phyloP scores from a whole-genome alignment of 2,888 invertebrate genomes.

The Drosophila stalkeri region DNA sequence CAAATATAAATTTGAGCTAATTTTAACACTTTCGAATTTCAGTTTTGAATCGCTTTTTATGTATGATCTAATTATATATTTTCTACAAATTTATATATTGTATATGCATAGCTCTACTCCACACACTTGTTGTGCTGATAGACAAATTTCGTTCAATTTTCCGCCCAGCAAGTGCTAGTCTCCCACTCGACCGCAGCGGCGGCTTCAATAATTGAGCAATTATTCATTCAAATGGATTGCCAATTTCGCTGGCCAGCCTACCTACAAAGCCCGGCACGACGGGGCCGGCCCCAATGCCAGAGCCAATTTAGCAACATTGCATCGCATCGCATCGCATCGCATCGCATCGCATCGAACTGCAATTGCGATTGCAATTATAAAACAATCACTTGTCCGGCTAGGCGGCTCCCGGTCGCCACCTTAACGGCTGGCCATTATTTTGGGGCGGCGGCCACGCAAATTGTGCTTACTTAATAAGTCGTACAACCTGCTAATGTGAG shows the following conservation, averaged over 20 bases:
- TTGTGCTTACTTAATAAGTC: constrained; percentile 85
- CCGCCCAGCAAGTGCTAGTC: constrained; percentile 58
- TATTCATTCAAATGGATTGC: constrained; percentile 84
- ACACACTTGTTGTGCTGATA: constrained; percentile 31
- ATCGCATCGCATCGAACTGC: constrained; percentile 58
- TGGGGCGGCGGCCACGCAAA: constrained; percentile 84
- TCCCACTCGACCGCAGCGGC: constrained; percentile 47
- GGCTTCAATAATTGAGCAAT: constrained; percentile 83
- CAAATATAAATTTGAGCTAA: too few relatives aligned
- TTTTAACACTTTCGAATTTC: background rate
- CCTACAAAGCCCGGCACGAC: constrained; percentile 26
- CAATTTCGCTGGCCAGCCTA: constrained; percentile 80
- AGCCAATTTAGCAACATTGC: constrained; percentile 66
- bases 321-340: constrained; percentile 43
- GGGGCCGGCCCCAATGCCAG: constrained; percentile 34
- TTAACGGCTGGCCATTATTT: constrained; percentile 77
- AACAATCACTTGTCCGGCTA: constrained; percentile 82
- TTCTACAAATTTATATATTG: background rate
- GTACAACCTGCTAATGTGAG: constrained; percentile 84
- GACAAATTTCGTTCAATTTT: constrained; percentile 73
- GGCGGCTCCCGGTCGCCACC: constrained; percentile 76
- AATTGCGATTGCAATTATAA: constrained; percentile 85
- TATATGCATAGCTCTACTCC: background rate
- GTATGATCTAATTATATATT: background rate
- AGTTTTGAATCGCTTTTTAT: background rate